These are phyloP conservation scores for Sympetrum striolatum DNA, from an alignment of 2,888 invertebrate genomes.

Conservation along the genomic window DNA sequence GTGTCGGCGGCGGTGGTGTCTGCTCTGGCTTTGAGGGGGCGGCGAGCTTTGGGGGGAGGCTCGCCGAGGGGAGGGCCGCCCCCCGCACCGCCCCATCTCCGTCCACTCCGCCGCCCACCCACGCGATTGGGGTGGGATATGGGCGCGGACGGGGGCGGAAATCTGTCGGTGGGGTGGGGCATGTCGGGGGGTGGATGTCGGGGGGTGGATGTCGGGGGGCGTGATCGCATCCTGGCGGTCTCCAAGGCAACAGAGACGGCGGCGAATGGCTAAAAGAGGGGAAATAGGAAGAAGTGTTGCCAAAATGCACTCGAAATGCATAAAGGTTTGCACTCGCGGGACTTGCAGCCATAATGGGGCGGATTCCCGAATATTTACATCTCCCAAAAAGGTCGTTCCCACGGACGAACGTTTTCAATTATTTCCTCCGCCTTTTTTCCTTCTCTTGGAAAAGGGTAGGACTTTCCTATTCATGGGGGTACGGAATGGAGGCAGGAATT, in stretches of 20 bases:
- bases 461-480: neutral
- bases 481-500: neutral
- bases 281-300: slow-evolving; percentile 14
- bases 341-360: neutral
- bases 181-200: neutral
- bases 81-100: neutral
- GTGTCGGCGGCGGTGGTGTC: neutral
- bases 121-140: neutral
- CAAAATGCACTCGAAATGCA: slow-evolving; percentile 39
- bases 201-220: neutral
- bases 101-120: neutral
- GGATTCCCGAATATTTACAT: neutral
- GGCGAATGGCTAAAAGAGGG: slow-evolving; percentile 6
- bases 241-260: slow-evolving; percentile 26
- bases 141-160: neutral
- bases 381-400: neutral
- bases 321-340: slow-evolving; percentile 16
- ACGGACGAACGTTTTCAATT: neutral
- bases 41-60: neutral
- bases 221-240: slow-evolving; percentile 38
- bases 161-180: neutral
- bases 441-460: neutral
- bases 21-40: neutral
- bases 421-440: neutral
- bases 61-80: neutral